Conservation (phyloP, 2,888 invertebrate genomes). For the Autographa gamma region DNA sequence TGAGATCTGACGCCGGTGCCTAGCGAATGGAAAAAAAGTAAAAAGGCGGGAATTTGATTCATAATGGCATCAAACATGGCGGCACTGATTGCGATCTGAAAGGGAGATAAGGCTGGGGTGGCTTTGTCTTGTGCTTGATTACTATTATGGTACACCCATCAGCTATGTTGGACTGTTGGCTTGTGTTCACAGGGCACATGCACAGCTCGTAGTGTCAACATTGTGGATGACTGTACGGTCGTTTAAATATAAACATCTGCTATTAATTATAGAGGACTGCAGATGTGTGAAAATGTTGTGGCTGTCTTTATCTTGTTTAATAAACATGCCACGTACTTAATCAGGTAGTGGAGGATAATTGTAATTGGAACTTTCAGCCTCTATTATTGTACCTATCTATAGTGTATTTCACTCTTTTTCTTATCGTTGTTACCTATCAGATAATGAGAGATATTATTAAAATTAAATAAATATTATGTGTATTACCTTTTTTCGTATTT, state of each 20-base stretch:
- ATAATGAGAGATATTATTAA: no score
- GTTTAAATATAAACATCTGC: conserved; percentile 15
- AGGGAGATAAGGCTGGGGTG: conserved; percentile 83
- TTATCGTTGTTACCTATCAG: no score
- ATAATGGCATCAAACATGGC: conserved; percentile 86
- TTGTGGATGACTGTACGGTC: conserved; percentile 1
- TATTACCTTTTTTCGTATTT: no score
- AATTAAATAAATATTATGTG: no score
- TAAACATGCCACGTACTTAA: not conserved
- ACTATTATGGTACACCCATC: conserved; percentile 62
- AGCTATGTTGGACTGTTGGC: conserved; percentile 22
- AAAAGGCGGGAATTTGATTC: conserved; percentile 87
- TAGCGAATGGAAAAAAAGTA: conserved; percentile 76
- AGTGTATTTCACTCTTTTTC: not conserved
- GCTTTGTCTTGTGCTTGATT: conserved; percentile 82
- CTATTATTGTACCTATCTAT: not conserved
- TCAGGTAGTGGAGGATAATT: not conserved
- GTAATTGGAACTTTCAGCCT: not conserved
- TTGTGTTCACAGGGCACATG: conserved; percentile 8
- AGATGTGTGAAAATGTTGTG: conserved; percentile 1
- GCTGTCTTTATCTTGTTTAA: not conserved
- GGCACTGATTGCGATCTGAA: conserved; percentile 85
- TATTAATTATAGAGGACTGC: conserved; percentile 13
- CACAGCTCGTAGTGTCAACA: conserved; percentile 6
- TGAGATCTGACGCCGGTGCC: conserved; percentile 85